These are phyloP conservation scores for Amia ocellicauda DNA, from an alignment of 2,113 vertebrate species.

Conservation along the genomic window DNA sequence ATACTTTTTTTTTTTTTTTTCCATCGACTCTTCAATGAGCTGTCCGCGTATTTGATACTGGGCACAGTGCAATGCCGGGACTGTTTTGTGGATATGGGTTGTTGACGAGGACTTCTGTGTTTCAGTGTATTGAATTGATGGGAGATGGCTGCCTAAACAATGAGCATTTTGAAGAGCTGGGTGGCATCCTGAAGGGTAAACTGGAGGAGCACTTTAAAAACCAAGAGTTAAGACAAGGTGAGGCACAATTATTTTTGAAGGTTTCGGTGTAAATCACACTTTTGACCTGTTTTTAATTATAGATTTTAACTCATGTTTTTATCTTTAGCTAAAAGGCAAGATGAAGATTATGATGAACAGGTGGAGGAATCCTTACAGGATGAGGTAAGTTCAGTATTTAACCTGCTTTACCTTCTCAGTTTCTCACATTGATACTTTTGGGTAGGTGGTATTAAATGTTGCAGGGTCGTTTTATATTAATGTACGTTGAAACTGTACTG, in stretches of 20 bases:
- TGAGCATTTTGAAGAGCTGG: slow-evolving; percentile 94
- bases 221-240: slow-evolving; percentile 92
- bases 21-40: background rate
- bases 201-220: slow-evolving; percentile 99
- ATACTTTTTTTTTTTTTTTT: background rate
- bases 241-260: slow-evolving; percentile 1
- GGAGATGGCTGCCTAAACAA: slow-evolving; percentile 95
- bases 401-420: background rate
- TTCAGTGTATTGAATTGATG: slow-evolving; percentile 92
- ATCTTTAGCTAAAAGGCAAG: slow-evolving; percentile 88
- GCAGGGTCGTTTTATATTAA: no score
- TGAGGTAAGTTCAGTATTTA: slow-evolving; percentile 66
- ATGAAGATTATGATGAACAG: slow-evolving; percentile 98
- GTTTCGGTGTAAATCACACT: no score
- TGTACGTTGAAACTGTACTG: no score
- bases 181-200: slow-evolving; percentile 89
- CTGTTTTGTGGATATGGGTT: no score
- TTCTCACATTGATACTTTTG: no score
- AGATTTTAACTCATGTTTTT: slow-evolving; percentile 20
- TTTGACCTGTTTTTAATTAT: background rate
- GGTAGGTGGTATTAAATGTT: no score
- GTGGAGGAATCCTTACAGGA: slow-evolving; percentile 96
- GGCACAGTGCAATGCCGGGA: no score
- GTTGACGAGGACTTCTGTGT: background rate
- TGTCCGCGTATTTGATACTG: background rate